These are phyloP conservation scores for Tinamus guttatus DNA, from an alignment of 2,113 vertebrate species.

Conservation along the genomic window DNA sequence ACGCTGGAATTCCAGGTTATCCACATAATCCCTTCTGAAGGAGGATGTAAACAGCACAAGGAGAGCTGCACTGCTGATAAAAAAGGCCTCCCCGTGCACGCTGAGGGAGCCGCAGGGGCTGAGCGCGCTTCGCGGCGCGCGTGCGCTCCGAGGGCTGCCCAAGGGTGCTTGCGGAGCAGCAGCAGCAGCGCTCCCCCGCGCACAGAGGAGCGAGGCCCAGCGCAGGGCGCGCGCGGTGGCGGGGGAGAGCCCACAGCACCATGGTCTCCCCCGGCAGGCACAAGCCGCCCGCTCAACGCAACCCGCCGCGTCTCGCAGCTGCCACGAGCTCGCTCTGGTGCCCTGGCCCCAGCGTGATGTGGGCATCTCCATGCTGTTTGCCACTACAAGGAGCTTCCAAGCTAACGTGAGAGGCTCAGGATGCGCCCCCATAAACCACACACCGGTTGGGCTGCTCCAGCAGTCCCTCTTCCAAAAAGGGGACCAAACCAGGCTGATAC, in stretches of 20 bases:
- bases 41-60: fast-evolving
- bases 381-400: neutral
- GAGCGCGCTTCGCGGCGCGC: neutral
- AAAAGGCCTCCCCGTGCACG: neutral
- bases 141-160: neutral
- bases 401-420: neutral
- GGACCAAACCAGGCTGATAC: neutral
- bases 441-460: neutral
- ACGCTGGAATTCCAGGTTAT: neutral
- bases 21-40: neutral
- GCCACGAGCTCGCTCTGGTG: neutral
- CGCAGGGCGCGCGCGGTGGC: too few species aligned
- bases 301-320: neutral
- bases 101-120: too few species aligned
- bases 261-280: neutral
- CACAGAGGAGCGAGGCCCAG: neutral
- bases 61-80: neutral
- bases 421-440: neutral
- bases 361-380: neutral
- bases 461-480: neutral
- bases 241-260: too few species aligned
- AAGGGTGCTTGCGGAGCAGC: neutral
- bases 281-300: neutral
- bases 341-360: too few species aligned
- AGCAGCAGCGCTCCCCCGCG: neutral